Percentiles rank a stretch among this genome's conserved stretches.
Conservation (phyloP, 2,113 vertebrate species). For the Phalacrocorax pelagicus region DNA sequence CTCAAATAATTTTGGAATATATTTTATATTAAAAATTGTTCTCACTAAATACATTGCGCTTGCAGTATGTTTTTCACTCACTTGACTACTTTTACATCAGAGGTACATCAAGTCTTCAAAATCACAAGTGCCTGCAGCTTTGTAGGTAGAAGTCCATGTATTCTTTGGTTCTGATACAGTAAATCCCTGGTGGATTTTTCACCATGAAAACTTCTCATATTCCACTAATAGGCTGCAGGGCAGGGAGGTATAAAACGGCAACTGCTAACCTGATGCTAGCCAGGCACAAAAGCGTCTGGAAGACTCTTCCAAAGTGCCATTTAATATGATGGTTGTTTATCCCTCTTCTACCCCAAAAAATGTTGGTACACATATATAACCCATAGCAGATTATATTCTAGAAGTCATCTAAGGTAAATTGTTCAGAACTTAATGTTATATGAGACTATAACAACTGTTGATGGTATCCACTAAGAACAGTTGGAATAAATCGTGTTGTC, state of each 20-base stretch:
- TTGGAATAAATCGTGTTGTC: background rate
- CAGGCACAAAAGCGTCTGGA: background rate
- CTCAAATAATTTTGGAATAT: conserved; percentile 6
- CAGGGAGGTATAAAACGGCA: background rate
- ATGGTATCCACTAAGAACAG: background rate
- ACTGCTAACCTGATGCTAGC: background rate
- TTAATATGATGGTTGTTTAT: background rate
- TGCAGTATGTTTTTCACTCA: background rate
- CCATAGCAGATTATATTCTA: background rate
- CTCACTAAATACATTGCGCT: conserved; percentile 1
- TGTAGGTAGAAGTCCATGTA: background rate
- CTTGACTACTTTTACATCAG: background rate
- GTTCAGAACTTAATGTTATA: background rate
- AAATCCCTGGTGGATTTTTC: background rate
- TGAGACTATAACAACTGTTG: background rate
- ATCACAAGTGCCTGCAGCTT: background rate
- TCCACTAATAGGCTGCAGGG: background rate
- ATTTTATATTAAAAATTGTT: conserved; percentile 48
- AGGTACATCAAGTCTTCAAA: background rate
- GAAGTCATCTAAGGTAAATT: background rate
- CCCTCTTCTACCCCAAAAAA: fast-evolving
- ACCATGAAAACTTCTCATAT: background rate
- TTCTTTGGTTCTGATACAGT: background rate
- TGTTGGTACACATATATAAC: background rate
- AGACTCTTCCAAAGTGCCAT: background rate